These are phyloP conservation scores for Lepus oiostolus DNA, from an alignment of 2,797 vertebrate species.

Conservation along the genomic window DNA sequence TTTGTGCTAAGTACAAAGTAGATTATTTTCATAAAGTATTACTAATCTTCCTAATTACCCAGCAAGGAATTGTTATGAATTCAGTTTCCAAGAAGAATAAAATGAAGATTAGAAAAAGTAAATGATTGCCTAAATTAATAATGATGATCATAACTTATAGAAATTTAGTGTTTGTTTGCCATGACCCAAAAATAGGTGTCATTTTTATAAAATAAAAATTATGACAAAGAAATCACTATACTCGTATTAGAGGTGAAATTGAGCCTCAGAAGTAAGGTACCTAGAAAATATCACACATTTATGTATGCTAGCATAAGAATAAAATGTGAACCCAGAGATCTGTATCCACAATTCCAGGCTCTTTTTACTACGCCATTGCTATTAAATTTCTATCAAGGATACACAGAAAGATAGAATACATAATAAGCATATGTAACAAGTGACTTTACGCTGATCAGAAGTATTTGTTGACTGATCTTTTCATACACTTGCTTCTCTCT, in stretches of 20 bases:
- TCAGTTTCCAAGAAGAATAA: conserved; percentile 18
- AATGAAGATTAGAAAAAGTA: background rate
- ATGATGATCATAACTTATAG: background rate
- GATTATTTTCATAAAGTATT: conserved; percentile 9
- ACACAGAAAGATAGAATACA: too few species aligned
- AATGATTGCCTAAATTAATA: conserved; percentile 5
- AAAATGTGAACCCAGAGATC: background rate
- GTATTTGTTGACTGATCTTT: background rate
- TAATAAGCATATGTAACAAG: background rate
- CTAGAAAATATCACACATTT: background rate
- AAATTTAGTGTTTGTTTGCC: background rate
- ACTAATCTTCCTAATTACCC: background rate
- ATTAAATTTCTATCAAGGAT: background rate
- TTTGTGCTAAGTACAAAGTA: background rate
- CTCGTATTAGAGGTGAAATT: background rate
- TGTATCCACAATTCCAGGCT: background rate
- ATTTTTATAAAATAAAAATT: background rate
- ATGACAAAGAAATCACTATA: background rate
- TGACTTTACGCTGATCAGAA: background rate
- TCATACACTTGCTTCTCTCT: background rate
- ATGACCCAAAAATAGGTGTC: background rate
- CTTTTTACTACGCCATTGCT: background rate
- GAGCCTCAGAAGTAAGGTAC: background rate
- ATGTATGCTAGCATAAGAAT: background rate
- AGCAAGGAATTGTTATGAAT: background rate